Evolutionary conservation across 2,113 vertebrate species (phyloP).

Genomic region (Atractosteus spatula): DNA sequence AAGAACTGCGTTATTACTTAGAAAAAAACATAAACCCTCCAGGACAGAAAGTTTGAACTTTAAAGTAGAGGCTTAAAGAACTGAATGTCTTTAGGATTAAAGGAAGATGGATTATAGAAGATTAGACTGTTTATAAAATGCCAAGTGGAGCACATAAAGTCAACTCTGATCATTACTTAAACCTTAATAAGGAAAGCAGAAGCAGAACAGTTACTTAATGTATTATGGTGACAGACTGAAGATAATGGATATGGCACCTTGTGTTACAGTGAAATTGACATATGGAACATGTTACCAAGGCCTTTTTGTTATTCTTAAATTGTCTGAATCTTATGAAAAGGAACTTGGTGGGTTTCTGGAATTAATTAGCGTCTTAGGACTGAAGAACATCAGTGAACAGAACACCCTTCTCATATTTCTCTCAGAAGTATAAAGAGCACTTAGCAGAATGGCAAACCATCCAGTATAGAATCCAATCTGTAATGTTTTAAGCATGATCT

Average conservation of each 20-base stretch:
- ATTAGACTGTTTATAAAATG: neutral
- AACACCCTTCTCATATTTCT: neutral
- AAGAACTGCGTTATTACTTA: too few species aligned
- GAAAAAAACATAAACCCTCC: too few species aligned
- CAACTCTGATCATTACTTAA: neutral
- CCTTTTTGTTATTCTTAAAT: slow-evolving; percentile 5
- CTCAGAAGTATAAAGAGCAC: neutral
- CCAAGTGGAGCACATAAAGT: neutral
- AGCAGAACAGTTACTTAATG: neutral
- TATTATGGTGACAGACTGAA: neutral
- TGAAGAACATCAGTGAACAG: neutral
- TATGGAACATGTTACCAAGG: slow-evolving; percentile 1
- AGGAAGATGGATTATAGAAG: neutral
- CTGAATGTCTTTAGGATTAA: neutral
- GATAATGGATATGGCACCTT: neutral
- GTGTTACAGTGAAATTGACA: neutral
- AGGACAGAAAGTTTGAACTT: too few species aligned
- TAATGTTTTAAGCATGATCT: too few species aligned
- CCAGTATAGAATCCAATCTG: neutral
- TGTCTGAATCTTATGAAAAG: neutral
- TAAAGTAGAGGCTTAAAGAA: too few species aligned
- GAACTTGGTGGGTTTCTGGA: neutral
- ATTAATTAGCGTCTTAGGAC: neutral
- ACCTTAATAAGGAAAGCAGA: too few species aligned
- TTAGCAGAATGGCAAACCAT: neutral